A percentile compares a stretch with the other conserved stretches of the same genome.
Conservation (phyloP, 1,140 invertebrate species). For the Pantala flavescens region DNA sequence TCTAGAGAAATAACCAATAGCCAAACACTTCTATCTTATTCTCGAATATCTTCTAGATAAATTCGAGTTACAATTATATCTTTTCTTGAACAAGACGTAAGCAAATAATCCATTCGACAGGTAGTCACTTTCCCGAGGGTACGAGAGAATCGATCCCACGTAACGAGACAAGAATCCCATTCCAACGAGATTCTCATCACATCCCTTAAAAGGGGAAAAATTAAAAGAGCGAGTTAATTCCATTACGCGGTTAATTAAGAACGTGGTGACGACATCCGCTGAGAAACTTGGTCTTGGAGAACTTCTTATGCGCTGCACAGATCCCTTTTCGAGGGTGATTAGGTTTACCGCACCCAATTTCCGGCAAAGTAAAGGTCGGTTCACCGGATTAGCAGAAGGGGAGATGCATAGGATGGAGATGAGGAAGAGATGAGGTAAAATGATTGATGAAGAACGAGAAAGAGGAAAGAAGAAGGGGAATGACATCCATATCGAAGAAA, state of each 20-base stretch:
- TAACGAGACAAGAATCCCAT: background rate
- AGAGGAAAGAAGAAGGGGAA: background rate
- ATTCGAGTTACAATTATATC: too few relatives aligned
- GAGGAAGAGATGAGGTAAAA: background rate
- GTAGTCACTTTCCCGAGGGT: too few relatives aligned
- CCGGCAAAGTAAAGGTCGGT: background rate
- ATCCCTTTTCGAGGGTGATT: background rate
- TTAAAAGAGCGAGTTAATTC: background rate
- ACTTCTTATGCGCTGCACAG: background rate
- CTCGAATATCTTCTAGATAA: too few relatives aligned
- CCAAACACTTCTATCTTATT: too few relatives aligned
- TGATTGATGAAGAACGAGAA: background rate
- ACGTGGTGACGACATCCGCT: background rate
- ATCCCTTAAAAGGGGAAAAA: background rate
- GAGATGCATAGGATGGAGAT: background rate
- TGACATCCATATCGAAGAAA: too few relatives aligned
- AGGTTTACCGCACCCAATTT: constrained; percentile 9
- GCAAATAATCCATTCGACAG: too few relatives aligned
- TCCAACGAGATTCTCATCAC: background rate
- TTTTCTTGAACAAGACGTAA: too few relatives aligned
- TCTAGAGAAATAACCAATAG: too few relatives aligned
- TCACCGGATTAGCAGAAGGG: background rate
- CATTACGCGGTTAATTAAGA: constrained; percentile 1
- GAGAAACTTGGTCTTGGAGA: background rate
- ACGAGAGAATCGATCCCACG: background rate